Conservation (phyloP, 2,888 invertebrate species). For the Microctonus brassicae region DNA sequence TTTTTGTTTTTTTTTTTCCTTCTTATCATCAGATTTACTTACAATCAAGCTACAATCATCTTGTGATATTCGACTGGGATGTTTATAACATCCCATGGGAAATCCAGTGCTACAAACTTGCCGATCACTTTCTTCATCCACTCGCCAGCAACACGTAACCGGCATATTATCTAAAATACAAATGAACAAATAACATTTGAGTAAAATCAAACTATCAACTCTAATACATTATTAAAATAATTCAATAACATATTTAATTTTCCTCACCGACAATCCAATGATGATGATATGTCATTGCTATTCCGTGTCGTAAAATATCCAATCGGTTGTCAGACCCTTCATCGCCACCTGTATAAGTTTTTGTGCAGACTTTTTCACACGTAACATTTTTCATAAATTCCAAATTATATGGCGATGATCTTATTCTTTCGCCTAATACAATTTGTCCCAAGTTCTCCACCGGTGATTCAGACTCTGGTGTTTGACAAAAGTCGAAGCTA, state of each 20-base stretch:
- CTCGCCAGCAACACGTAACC: constrained; percentile 93
- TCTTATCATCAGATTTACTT: constrained; percentile 30
- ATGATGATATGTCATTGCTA: constrained; percentile 96
- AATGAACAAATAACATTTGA: neutral
- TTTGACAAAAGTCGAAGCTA: constrained; percentile 97
- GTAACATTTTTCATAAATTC: constrained; percentile 82
- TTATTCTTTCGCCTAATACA: constrained; percentile 98
- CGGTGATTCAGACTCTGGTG: constrained; percentile 89
- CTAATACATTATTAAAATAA: neutral
- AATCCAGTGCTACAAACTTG: constrained; percentile 95
- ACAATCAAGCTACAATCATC: constrained; percentile 62
- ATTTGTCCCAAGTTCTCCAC: constrained; percentile 99
- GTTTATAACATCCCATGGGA: constrained; percentile 95
- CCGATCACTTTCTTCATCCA: constrained; percentile 74
- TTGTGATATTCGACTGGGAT: constrained; percentile 64
- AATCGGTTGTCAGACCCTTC: constrained; percentile 79
- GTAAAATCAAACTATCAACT: neutral
- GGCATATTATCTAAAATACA: constrained; percentile 92
- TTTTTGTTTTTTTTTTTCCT: no score
- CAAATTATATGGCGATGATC: constrained; percentile 90
- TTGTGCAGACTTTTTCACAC: constrained; percentile 77
- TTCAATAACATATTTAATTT: neutral
- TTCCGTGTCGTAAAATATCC: constrained; percentile 89
- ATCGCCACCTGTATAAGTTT: constrained; percentile 81
- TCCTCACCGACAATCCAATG: constrained; percentile 89